Conservation (phyloP, 2,113 vertebrate genomes). For the Ptilorrhoa leucosticta region DNA sequence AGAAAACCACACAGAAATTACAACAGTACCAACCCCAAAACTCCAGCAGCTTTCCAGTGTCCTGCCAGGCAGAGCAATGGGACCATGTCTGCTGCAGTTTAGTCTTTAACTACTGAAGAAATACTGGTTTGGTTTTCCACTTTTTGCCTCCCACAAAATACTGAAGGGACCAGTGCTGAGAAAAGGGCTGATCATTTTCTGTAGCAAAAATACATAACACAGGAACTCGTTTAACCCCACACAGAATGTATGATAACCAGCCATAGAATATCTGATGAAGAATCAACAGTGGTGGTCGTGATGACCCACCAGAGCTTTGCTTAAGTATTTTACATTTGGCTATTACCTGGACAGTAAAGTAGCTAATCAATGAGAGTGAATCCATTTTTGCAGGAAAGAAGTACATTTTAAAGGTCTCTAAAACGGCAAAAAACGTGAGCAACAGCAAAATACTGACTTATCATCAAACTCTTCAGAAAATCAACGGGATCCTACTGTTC, state of each 20-base stretch:
- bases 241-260: accelerated
- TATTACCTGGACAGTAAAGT: neutral
- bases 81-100: neutral
- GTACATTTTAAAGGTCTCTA: neutral
- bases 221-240: neutral
- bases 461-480: neutral
- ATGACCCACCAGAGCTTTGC: neutral
- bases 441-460: neutral
- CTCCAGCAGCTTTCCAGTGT: neutral
- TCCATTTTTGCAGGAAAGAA: neutral
- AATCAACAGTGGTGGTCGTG: neutral
- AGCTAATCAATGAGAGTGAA: neutral
- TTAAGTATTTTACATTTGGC: neutral
- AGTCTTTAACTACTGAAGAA: neutral
- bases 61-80: neutral
- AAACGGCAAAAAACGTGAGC: neutral
- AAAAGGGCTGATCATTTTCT: neutral
- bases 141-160: neutral
- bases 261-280: neutral
- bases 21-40: neutral
- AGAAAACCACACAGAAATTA: neutral
- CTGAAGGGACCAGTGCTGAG: neutral
- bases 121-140: neutral
- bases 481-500: neutral
- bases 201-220: neutral